Evolutionary conservation across 1,140 invertebrate genomes (phyloP), one percentile per base, ranked within the genome.

Genomic region (Bactericera cockerelli): DNA sequence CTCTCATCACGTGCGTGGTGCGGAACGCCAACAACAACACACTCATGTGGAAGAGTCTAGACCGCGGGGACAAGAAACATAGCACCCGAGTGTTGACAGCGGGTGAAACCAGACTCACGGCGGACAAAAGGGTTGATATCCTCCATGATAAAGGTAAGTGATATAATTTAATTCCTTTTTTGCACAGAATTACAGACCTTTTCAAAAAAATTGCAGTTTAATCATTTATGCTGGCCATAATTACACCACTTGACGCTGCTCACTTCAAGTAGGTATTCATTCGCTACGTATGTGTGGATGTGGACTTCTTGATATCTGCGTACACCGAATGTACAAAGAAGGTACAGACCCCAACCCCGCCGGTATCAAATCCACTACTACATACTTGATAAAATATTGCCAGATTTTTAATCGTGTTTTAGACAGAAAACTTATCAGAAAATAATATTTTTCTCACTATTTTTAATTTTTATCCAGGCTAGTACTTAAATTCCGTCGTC

Each of bases 1-100:
- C 82, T 10, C 70, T 86, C 13, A 72, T 88, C 16, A 86, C 84
- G 1, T 88, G 85, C 67, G 82, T 86, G 21, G 83, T 87, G 8
- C 75, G 81, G 24, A 79, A 83, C 38, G 77, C 80, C 11, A 79
- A 77, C 2, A 73, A 77, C 11, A 78, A 80, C 62, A 82, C 84
- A 4, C 76, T 87, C 3, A 78, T 84, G 76, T 84, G 81, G 78
- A 79, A 82, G 63, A 81, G 79, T 61, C 77, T 77, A 58, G 77
- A 82, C 62, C 71, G 76, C n/a, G 78, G 81, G 11, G 53, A 55
- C 6, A 22, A 26, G 63, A 63, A 72, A 26, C 72, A 74, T 63
- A 72, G 72, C 58, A 68, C 65, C 8, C 67, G 73, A 22, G 76
- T 86, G n/a, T 70, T 89, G 2, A 86, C 86, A 0, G 86, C 84